Base-by-base conservation (phyloP, 2,797 vertebrate species). In the Ctenochaetus hawaiiensis region DNA sequence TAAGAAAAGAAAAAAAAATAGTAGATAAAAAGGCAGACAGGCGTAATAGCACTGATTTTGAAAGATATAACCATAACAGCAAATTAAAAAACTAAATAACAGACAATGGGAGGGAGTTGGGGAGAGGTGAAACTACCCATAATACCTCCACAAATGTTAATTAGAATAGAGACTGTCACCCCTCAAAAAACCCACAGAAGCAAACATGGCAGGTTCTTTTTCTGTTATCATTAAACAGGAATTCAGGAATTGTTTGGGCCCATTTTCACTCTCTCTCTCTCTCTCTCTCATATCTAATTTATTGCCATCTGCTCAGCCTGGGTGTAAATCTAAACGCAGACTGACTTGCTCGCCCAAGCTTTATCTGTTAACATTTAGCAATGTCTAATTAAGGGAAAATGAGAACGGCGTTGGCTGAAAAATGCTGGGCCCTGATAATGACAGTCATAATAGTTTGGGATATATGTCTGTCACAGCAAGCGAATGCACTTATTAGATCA, bases 341-440 rank as follows among this genome's bases (percentile, higher is more conserved):
- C 82, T 64, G 90, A 93, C 89, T 92, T 75, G 86, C 82, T 92
- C 87, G 84, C 70, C 84, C 83, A 79, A 76, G 88, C 92, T 93
- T 91, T 89, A 92, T 92, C 88, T 88, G 92, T 91, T 93, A 92
- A 88, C 89, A 93, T 93, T 94, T 92, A 89, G 88, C 90, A 83
- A 80, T 81, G 91, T 91, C 92, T 93, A 94, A 95, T 95, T 93
- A 94, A 86, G 80, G 39, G 49, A 90, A 92, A 93, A 87, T 60
- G 78, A 69, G 80, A 81, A 85, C 37, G 44, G 81, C 60, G 56
- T 67, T 80, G 74, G 75, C 79, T 86, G 84, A 83, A 83, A 89
- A 84, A 87, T 75, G 72, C 59, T 4, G 53, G 64, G 58, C 79
- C 75, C 61, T 68, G 86, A 83, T 93, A 91, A 93, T 91, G 88